Conservation (phyloP, 2,797 vertebrate species). For the Hydrolagus colliei region DNA sequence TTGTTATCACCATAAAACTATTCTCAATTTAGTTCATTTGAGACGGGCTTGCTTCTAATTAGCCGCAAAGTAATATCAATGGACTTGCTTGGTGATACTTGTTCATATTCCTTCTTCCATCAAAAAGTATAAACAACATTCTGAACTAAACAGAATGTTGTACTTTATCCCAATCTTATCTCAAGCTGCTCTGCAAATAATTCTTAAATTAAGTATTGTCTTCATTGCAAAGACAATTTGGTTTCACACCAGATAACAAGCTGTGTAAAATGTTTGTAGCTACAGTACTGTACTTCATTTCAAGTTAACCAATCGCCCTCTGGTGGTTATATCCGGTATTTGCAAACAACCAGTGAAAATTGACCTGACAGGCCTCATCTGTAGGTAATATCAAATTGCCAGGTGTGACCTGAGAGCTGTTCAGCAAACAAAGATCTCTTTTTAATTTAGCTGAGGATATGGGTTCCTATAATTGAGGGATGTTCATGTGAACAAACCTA, state of each 20-base stretch:
- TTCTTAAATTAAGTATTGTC: no score
- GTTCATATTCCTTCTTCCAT: not conserved
- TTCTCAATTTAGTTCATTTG: not conserved
- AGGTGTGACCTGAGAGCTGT: not conserved
- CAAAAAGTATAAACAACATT: not conserved
- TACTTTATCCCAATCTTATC: no score
- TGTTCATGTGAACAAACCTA: not conserved
- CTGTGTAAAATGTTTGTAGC: not conserved
- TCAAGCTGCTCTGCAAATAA: no score
- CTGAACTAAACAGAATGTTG: not conserved
- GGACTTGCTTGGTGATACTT: not conserved
- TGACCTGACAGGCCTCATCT: not conserved
- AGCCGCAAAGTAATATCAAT: not conserved
- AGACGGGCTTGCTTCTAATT: not conserved
- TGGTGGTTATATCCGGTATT: conserved; percentile 5
- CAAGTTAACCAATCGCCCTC: conserved; percentile 2
- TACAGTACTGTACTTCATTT: no score
- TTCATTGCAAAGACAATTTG: no score
- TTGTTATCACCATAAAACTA: not conserved
- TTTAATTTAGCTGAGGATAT: not conserved
- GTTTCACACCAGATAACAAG: not conserved
- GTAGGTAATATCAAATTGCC: conserved; percentile 25
- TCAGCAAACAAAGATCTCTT: conserved; percentile 7
- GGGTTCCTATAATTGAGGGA: not conserved
- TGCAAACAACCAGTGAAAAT: no score